phyloP scores from a whole-genome alignment of 2,888 invertebrate species.

The Cryptocephalus primarius region DNA sequence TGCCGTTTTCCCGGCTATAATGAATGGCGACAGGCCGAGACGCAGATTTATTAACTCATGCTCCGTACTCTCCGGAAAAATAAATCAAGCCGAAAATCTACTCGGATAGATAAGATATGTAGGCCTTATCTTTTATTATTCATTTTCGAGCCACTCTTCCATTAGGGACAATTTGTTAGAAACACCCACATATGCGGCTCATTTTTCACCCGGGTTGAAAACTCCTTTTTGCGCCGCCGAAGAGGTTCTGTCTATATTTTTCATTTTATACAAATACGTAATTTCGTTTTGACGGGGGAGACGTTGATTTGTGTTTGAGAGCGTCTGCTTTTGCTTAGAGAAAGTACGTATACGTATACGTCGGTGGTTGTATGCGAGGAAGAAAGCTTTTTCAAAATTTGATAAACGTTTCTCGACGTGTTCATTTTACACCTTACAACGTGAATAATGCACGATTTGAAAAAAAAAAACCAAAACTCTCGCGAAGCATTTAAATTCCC shows the following conservation, averaged over 20 bases:
- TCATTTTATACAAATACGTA: conserved; percentile 1
- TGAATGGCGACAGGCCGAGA: not conserved
- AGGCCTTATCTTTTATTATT: conserved; percentile 11
- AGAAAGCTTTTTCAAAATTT: no score
- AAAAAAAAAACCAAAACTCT: no score
- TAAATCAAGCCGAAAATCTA: conserved; percentile 13
- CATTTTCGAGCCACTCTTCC: conserved; percentile 10
- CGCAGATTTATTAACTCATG: conserved; percentile 5
- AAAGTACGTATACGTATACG: no score
- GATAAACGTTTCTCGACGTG: no score
- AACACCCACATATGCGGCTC: conserved; percentile 9
- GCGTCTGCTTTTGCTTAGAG: not conserved
- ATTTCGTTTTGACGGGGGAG: not conserved
- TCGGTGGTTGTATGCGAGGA: no score
- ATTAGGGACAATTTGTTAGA: conserved; percentile 13
- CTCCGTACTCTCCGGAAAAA: conserved; percentile 8
- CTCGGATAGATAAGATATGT: conserved; percentile 11
- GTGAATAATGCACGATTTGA: no score
- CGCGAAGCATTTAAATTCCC: no score
- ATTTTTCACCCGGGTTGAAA: conserved; percentile 8
- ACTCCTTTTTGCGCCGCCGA: conserved; percentile 1
- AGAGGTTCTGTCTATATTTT: conserved; percentile 5
- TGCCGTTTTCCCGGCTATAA: no score
- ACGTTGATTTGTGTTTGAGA: not conserved
- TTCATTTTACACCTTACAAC: no score